A percentile compares a stretch with the other conserved stretches of the same genome.
Evolutionary conservation across 2,888 invertebrate species (phyloP).

Genomic region (Bellardia bayeri): DNA sequence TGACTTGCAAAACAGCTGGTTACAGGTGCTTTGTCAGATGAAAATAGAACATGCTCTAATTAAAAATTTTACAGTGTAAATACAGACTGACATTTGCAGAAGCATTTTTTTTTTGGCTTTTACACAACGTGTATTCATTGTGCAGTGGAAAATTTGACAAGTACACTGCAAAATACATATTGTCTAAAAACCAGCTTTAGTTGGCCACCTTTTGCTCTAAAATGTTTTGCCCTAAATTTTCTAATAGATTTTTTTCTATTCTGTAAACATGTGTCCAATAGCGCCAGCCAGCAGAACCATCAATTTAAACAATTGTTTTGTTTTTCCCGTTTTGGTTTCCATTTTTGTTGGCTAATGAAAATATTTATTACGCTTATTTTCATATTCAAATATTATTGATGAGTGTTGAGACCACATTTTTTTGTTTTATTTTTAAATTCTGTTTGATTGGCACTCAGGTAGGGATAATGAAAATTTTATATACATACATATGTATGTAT

Average conservation of each 20-base stretch:
- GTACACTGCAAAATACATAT: too few species aligned
- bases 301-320: constrained; percentile 23
- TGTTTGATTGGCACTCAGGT: constrained; percentile 32
- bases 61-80: too few species aligned
- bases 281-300: constrained; percentile 21
- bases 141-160: too few species aligned
- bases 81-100: too few species aligned
- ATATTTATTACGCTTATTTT: constrained; percentile 42
- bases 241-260: constrained; percentile 14
- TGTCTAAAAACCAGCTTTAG: not conserved
- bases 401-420: not conserved
- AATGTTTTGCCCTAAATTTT: constrained; percentile 15
- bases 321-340: constrained; percentile 8
- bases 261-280: constrained; percentile 15
- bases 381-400: constrained; percentile 38
- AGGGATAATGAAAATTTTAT: not conserved
- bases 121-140: too few species aligned
- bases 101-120: too few species aligned
- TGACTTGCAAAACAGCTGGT: too few species aligned
- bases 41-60: too few species aligned
- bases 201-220: not conserved
- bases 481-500: not conserved
- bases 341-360: constrained; percentile 31
- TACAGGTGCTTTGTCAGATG: too few species aligned
- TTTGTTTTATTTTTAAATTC: not conserved